Base-by-base conservation (phyloP, 1,140 invertebrate species). In the Micrasema longulum region DNA sequence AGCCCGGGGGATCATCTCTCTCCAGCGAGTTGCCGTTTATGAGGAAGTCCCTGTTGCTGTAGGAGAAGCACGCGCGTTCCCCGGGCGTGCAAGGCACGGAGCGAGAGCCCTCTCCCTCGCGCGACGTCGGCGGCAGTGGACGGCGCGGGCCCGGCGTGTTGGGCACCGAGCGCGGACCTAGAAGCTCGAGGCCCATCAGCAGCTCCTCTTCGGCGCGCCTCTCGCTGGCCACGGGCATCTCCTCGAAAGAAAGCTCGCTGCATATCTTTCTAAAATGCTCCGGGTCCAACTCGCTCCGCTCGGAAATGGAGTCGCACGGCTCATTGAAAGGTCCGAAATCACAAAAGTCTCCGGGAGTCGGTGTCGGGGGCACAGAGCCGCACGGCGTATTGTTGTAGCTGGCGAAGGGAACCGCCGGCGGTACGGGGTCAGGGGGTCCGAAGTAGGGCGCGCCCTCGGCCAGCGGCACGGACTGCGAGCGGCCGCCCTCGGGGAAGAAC, bases 401-500 rank as follows among this genome's bases (percentile, higher is more conserved):
- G 9, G 83, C 68, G 16, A 85, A 77, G 23, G 78, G 79, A 43
- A 48, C 69, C 72, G 66, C 66, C 71, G 62, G 69, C 73, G 20
- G 11, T 20, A 78, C 71, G 47, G 76, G 71, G 69, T 83, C 76
- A 38, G 64, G 82, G 14, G 83, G 78, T 6, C 79, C 76, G 64
- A 77, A 78, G 55, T 77, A 78, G 69, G 76, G 36, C 68, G 66
- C 71, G 76, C 52, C 67, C 31, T 74, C 73, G 12, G 77, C 67
- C n/a, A 92, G 79, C 0, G 92, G 92, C 20, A 93, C 92, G 0
- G 91, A 93, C 76, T 92, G 91, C 2, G 91, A 92, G 47, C 92
- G 85, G 20, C 45, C 62, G 0, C 80, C 57, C 12, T 69, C 66
- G 48, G 85, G 81, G 76, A 88, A 85, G 65, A 89, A 85, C 71